Percentiles rank a stretch among this genome's conserved stretches.
These are phyloP conservation scores for Labeo calbasu DNA, from an alignment of 2,797 vertebrate genomes.

Conservation along the genomic window DNA sequence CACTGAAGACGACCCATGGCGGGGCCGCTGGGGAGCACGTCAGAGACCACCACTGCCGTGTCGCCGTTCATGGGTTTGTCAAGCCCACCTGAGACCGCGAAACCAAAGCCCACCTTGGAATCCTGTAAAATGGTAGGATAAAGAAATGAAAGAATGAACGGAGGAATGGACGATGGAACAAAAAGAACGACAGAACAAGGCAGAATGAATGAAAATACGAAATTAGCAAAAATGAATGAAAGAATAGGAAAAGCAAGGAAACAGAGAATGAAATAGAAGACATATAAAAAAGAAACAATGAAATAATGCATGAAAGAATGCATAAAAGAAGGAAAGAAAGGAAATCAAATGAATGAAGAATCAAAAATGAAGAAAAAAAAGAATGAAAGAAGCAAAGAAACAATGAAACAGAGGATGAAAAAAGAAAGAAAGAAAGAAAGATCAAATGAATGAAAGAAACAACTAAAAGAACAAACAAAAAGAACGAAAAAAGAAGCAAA, in stretches of 20 bases:
- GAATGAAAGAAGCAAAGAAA: too few species aligned
- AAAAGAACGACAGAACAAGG: background rate
- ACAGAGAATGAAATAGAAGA: background rate
- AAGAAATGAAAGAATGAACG: background rate
- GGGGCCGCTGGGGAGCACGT: conserved; percentile 88
- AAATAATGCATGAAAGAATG: conserved; percentile 15
- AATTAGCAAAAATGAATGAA: background rate
- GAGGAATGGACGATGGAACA: background rate
- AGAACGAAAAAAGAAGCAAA: too few species aligned
- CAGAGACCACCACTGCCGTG: conserved; percentile 85
- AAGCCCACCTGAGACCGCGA: conserved; percentile 89
- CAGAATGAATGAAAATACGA: background rate
- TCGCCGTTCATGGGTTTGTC: conserved; percentile 80
- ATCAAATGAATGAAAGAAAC: too few species aligned
- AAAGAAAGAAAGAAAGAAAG: background rate
- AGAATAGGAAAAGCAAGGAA: background rate
- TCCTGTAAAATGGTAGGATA: conserved; percentile 74
- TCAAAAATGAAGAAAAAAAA: too few species aligned
- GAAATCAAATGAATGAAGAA: background rate
- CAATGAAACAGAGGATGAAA: too few species aligned
- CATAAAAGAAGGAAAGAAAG: background rate
- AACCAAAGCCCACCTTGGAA: conserved; percentile 90
- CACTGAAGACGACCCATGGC: conserved; percentile 89
- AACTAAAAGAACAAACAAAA: too few species aligned
- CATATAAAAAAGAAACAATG: too few species aligned